phyloP scores from a whole-genome alignment of 2,888 invertebrate species.

The Volucella zonaria region DNA sequence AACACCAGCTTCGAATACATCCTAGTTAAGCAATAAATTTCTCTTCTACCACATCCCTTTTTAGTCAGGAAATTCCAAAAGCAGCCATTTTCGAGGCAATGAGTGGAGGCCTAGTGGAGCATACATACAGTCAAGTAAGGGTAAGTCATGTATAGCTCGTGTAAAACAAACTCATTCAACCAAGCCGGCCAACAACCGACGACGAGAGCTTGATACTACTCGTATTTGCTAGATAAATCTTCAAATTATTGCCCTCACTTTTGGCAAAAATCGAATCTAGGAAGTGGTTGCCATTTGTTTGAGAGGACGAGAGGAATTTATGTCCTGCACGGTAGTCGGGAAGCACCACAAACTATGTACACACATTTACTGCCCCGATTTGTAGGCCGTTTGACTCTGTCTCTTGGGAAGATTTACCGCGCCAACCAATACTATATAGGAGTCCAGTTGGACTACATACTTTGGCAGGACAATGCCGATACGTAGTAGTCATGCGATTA shows the following conservation, averaged over 20 bases:
- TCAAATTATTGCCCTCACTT: conserved; percentile 64
- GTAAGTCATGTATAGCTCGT: conserved; percentile 38
- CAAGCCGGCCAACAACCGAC: not conserved
- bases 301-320: conserved; percentile 56
- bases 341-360: conserved; percentile 41
- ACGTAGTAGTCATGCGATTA: too few relatives aligned
- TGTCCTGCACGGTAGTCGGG: conserved; percentile 31
- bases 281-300: conserved; percentile 59
- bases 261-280: conserved; percentile 63
- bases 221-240: conserved; percentile 65
- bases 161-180: conserved; percentile 65
- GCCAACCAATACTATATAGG: too few relatives aligned
- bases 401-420: conserved; percentile 32
- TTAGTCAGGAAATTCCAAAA: conserved; percentile 42
- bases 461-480: too few relatives aligned
- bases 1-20: conserved; percentile 19
- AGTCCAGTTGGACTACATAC: too few relatives aligned
- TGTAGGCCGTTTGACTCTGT: conserved; percentile 2
- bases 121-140: not conserved
- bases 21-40: conserved; percentile 54
- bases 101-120: too few relatives aligned
- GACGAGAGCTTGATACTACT: conserved; percentile 23
- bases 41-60: not conserved
- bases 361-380: conserved; percentile 2
- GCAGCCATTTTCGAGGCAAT: conserved; percentile 28